These are phyloP conservation scores for Rhodinocichla rosea DNA, from an alignment of 2,113 vertebrate species.

Conservation along the genomic window DNA sequence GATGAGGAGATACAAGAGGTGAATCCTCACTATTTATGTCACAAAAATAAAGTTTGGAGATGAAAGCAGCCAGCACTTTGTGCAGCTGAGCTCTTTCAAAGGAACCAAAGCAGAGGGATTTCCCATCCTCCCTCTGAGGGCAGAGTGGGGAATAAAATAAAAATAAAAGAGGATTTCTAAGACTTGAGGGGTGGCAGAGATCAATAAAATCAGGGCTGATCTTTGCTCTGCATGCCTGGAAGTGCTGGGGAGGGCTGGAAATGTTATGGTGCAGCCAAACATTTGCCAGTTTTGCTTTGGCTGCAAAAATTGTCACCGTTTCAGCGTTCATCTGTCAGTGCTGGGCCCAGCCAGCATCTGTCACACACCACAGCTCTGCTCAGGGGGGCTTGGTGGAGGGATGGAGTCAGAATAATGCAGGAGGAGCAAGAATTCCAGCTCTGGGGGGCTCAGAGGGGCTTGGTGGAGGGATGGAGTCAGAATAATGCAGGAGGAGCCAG, in stretches of 20 bases:
- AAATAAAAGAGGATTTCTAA: not conserved
- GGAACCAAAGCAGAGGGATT: not conserved
- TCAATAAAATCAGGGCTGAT: not conserved
- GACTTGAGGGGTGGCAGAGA: not conserved
- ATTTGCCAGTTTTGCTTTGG: not conserved
- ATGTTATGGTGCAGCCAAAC: not conserved
- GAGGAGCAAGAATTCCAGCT: not conserved
- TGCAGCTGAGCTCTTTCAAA: not conserved
- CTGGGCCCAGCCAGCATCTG: not conserved
- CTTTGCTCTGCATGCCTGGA: not conserved
- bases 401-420: not conserved
- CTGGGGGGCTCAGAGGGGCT: fast-evolving
- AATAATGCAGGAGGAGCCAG: fast-evolving
- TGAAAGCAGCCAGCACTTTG: not conserved
- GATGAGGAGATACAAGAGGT: not conserved
- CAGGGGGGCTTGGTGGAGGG: fast-evolving
- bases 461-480: fast-evolving
- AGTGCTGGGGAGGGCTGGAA: not conserved
- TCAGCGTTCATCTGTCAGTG: not conserved
- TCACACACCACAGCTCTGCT: not conserved
- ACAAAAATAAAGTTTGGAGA: not conserved
- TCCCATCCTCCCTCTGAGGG: not conserved
- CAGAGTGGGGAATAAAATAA: not conserved
- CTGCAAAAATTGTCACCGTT: slow-evolving; percentile 4
- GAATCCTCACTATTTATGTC: not conserved